Evolutionary conservation across 2,113 vertebrate genomes (phyloP), one percentile per base, ranked within the genome.

Genomic region (Columba livia): DNA sequence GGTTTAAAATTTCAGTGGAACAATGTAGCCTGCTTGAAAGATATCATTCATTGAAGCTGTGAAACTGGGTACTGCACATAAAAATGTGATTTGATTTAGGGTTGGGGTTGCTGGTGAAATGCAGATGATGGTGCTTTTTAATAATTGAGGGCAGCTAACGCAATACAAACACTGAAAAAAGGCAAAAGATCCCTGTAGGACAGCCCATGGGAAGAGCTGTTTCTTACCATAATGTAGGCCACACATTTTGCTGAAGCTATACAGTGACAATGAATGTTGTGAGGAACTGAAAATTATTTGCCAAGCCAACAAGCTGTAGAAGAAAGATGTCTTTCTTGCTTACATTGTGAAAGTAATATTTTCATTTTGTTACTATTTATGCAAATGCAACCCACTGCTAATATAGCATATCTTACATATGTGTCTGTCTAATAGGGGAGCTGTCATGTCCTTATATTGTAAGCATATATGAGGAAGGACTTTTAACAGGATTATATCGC

Each of bases 261-360:
- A 84, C 82, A 95, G 71, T 94, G 89, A 96, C 94, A 94, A 97
- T 23, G 5, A 93, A 89, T 86, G 85, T 93, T 93, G 77, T 79
- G 91, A 96, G 84, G 93, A 70, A 60, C 42, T 92, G 88, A 91
- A 94, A 89, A 62, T 56, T n/a, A 6, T 86, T 97, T 90, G 75
- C 73, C 79, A 90, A 96, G 69, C 24, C 92, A 96, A 90, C 56
- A 83, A 70, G 61, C 78, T 85, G 42, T 31, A 48, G 36, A 79
- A 80, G 25, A 75, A 58, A 40, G 25, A 5, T 15, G 5, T 42
- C 25, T 31, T 65, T 77, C 82, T 62, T 50, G 10, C 10, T 88
- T 70, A 56, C 9, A 9, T 3, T 25, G 7, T 40, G n/a, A 88
- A 95, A 92, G 15, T 71, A 44, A 82, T 80, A 26, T 40, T 88